A percentile compares a stretch with the other conserved stretches of the same genome.
phyloP scores from a whole-genome alignment of 2,797 vertebrate genomes.

The Chelmon rostratus region DNA sequence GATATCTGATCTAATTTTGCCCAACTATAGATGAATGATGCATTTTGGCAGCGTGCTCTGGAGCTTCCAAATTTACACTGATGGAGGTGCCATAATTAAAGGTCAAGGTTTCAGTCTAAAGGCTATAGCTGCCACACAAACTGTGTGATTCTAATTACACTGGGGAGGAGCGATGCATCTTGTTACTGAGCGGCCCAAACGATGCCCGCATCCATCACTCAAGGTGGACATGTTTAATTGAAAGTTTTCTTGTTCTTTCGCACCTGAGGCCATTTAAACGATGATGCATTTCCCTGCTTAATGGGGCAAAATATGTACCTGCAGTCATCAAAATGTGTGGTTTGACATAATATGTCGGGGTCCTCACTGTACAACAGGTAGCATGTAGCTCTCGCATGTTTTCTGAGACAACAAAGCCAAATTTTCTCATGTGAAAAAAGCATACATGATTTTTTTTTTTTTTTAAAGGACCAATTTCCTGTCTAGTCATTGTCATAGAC shows the following conservation, averaged over 20 bases:
- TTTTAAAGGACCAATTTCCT: neutral
- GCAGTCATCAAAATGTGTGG: neutral
- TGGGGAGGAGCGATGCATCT: conserved; percentile 29
- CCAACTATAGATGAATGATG: conserved; percentile 11
- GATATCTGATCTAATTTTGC: conserved; percentile 27
- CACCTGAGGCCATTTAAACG: conserved; percentile 24
- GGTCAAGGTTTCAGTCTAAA: conserved; percentile 63
- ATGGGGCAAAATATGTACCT: neutral
- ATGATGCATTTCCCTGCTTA: conserved; percentile 9
- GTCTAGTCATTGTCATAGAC: neutral
- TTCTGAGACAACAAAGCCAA: neutral
- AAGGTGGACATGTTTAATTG: conserved; percentile 19
- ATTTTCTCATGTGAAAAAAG: neutral
- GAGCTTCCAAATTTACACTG: conserved; percentile 39
- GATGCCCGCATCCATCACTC: conserved; percentile 29
- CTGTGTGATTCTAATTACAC: conserved; percentile 55
- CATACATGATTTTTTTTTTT: neutral
- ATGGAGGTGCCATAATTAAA: conserved; percentile 62
- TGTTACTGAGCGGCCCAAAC: conserved; percentile 18
- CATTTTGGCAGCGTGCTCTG: conserved; percentile 31
- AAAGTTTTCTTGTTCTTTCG: conserved; percentile 22
- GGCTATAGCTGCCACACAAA: conserved; percentile 44
- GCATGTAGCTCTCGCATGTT: neutral
- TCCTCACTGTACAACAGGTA: neutral
- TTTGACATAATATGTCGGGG: neutral